These are phyloP conservation scores for Aleiodes alternator DNA, from an alignment of 2,888 invertebrate genomes.

Conservation along the genomic window DNA sequence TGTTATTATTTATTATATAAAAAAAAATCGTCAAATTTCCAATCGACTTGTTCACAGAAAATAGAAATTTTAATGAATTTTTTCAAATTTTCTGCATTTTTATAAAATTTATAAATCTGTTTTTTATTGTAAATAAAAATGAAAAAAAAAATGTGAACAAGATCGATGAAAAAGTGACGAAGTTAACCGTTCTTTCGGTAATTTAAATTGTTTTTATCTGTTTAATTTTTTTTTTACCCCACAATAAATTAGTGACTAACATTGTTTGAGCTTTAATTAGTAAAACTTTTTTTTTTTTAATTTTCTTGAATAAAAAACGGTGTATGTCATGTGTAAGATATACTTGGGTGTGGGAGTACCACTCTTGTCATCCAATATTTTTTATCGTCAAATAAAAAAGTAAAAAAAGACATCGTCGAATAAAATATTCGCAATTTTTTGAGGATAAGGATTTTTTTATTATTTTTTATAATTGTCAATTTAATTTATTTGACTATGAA, in stretches of 20 bases:
- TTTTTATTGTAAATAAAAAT: neutral
- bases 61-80: conserved; percentile 25
- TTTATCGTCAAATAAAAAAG: conserved; percentile 53
- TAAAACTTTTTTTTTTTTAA: conserved; percentile 62
- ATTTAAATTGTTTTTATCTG: conserved; percentile 58
- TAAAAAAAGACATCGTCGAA: neutral
- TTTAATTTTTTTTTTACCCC: conserved; percentile 56
- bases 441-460: neutral
- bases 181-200: conserved; percentile 69
- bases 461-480: neutral
- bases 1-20: conserved; percentile 67
- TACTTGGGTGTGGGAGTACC: conserved; percentile 74
- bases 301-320: conserved; percentile 61
- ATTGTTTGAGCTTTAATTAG: conserved; percentile 76
- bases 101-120: neutral
- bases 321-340: conserved; percentile 76
- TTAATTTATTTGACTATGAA: conserved; percentile 16
- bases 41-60: conserved; percentile 20
- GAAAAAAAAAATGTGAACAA: conserved; percentile 49
- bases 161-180: conserved; percentile 64
- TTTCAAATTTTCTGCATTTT: too few relatives aligned
- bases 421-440: neutral
- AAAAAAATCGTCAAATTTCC: conserved; percentile 46
- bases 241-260: conserved; percentile 76
- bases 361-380: conserved; percentile 54